Evolutionary conservation across 2,113 vertebrate genomes (phyloP).

Genomic region (Otolemur garnettii): DNA sequence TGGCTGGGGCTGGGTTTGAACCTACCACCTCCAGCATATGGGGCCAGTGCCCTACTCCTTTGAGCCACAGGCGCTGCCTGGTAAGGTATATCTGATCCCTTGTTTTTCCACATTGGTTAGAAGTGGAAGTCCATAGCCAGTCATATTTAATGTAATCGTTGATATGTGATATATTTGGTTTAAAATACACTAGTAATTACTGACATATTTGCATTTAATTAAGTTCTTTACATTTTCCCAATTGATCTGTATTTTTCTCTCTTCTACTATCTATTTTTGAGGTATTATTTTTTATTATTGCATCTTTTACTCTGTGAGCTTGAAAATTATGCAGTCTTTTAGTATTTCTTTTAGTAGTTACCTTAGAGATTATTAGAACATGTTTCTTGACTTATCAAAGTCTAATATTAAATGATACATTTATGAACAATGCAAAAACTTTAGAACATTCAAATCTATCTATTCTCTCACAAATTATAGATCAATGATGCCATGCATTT

Average conservation of each 20-base stretch:
- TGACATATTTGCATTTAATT: not conserved
- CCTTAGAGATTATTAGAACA: not conserved
- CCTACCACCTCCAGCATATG: no score
- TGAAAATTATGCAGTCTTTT: not conserved
- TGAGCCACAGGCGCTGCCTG: no score
- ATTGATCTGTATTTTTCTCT: not conserved
- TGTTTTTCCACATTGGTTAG: no score
- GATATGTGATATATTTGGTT: no score
- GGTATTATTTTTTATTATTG: constrained; percentile 3
- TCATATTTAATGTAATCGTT: not conserved
- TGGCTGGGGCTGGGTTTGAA: no score
- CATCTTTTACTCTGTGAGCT: not conserved
- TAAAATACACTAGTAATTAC: not conserved
- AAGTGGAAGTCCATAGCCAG: not conserved
- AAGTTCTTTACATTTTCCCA: not conserved
- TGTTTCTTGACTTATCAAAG: constrained; percentile 17
- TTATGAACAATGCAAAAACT: constrained; percentile 1
- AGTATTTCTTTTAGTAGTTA: not conserved
- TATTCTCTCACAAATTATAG: not conserved
- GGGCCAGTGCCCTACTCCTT: no score
- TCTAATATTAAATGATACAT: not conserved
- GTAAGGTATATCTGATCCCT: no score
- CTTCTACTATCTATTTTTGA: not conserved
- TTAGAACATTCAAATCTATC: not conserved
- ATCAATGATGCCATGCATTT: rapidly evolving